These are phyloP conservation scores for Phorcus lineatus DNA, from an alignment of 2,888 invertebrate genomes.

Conservation along the genomic window DNA sequence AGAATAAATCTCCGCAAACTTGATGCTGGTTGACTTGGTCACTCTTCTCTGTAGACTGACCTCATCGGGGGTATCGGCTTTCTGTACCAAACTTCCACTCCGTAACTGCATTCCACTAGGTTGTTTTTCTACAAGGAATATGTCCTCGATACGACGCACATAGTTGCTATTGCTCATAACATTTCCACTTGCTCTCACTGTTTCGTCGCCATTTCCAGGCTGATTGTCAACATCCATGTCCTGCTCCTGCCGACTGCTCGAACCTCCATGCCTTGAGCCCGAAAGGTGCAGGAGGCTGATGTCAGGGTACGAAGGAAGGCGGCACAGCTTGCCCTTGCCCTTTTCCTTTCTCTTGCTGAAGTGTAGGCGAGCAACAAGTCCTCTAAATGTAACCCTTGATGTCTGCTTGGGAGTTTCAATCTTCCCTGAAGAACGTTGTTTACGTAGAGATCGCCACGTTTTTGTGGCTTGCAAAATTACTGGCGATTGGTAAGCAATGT, in stretches of 20 bases:
- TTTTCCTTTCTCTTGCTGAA: no score
- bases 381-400: no score
- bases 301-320: background rate
- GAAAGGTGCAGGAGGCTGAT: background rate
- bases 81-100: background rate
- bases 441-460: background rate
- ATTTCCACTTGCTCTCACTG: background rate
- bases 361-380: no score
- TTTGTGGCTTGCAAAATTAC: background rate
- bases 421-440: background rate
- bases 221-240: background rate
- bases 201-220: background rate
- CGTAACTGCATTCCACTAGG: conserved; percentile 69
- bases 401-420: background rate
- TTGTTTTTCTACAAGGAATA: conserved; percentile 33
- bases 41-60: background rate
- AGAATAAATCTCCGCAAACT: conserved; percentile 22
- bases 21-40: background rate
- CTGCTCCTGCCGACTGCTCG: background rate
- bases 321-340: no score
- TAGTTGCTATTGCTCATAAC: background rate
- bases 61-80: background rate
- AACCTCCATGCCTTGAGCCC: background rate
- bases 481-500: no score
- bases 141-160: conserved; percentile 22